phyloP scores from a whole-genome alignment of 2,888 invertebrate species.

The Lepas anatifera region DNA sequence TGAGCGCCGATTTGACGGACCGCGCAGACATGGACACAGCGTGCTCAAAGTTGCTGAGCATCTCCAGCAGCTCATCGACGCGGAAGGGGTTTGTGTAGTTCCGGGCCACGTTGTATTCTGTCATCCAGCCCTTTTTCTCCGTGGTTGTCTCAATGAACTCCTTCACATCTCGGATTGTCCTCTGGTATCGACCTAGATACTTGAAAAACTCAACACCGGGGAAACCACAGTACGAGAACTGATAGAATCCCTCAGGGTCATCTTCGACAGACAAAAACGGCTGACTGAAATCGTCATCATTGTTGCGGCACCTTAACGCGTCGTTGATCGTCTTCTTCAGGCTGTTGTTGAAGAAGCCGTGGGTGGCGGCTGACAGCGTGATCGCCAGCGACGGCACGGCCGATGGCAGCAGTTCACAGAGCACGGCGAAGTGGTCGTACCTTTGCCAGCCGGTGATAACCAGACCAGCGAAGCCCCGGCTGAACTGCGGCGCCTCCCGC shows the following conservation, averaged over 20 bases:
- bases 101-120: slow-evolving; percentile 51
- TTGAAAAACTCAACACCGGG: slow-evolving; percentile 47
- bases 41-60: slow-evolving; percentile 20
- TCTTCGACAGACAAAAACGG: slow-evolving; percentile 44
- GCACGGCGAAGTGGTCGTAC: slow-evolving; percentile 31
- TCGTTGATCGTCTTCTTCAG: slow-evolving; percentile 38
- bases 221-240: slow-evolving; percentile 48
- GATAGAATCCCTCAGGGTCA: slow-evolving; percentile 49
- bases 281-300: slow-evolving; percentile 28
- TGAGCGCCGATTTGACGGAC: slow-evolving; percentile 44
- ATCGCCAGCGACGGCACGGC: slow-evolving; percentile 30
- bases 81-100: slow-evolving; percentile 45
- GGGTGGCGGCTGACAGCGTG: slow-evolving; percentile 32
- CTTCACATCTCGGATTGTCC: slow-evolving; percentile 35
- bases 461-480: slow-evolving; percentile 40
- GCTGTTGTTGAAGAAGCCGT: slow-evolving; percentile 47
- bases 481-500: slow-evolving; percentile 41
- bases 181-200: slow-evolving; percentile 37
- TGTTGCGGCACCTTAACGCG: slow-evolving; percentile 46
- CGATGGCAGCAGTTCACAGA: slow-evolving; percentile 31
- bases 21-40: slow-evolving; percentile 37
- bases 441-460: slow-evolving; percentile 42
- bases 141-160: slow-evolving; percentile 29
- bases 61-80: slow-evolving; percentile 36
- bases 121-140: slow-evolving; percentile 50